phyloP scores from a whole-genome alignment of 2,113 vertebrate species.

The Nothoprocta pentlandii region DNA sequence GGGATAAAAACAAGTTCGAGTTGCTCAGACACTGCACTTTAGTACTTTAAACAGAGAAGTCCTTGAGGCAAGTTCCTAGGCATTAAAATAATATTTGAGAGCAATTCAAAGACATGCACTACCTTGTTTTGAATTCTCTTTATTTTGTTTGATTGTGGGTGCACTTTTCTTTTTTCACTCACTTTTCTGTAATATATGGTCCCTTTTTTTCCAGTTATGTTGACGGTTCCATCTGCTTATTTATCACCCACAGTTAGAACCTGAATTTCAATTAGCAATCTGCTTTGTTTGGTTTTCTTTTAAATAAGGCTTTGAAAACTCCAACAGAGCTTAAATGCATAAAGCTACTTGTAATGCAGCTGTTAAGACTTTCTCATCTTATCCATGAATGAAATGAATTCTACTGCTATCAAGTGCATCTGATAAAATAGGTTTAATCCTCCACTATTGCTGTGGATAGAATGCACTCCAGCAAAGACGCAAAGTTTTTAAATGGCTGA shows the following conservation, averaged over 20 bases:
- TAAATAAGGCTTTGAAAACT: slow-evolving; percentile 51
- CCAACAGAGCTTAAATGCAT: slow-evolving; percentile 50
- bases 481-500: slow-evolving; percentile 6
- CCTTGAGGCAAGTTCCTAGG: neutral
- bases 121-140: slow-evolving; percentile 32
- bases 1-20: neutral
- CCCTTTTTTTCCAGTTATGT: slow-evolving; percentile 21
- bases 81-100: neutral
- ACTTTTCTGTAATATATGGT: slow-evolving; percentile 24
- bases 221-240: slow-evolving; percentile 64
- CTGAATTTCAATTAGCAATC: slow-evolving; percentile 64
- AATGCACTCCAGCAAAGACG: slow-evolving; percentile 13
- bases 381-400: slow-evolving; percentile 47
- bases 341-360: slow-evolving; percentile 56
- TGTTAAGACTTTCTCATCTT: slow-evolving; percentile 58
- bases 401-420: slow-evolving; percentile 40
- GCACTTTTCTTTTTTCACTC: slow-evolving; percentile 52
- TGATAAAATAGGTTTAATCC: slow-evolving; percentile 70
- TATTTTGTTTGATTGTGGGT: slow-evolving; percentile 29
- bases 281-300: slow-evolving; percentile 54
- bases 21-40: fast-evolving
- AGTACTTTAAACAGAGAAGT: neutral
- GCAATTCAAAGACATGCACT: neutral
- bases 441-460: slow-evolving; percentile 28
- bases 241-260: slow-evolving; percentile 47